phyloP scores from a whole-genome alignment of 2,113 vertebrate genomes.

The Rhynchopsitta pachyrhyncha region DNA sequence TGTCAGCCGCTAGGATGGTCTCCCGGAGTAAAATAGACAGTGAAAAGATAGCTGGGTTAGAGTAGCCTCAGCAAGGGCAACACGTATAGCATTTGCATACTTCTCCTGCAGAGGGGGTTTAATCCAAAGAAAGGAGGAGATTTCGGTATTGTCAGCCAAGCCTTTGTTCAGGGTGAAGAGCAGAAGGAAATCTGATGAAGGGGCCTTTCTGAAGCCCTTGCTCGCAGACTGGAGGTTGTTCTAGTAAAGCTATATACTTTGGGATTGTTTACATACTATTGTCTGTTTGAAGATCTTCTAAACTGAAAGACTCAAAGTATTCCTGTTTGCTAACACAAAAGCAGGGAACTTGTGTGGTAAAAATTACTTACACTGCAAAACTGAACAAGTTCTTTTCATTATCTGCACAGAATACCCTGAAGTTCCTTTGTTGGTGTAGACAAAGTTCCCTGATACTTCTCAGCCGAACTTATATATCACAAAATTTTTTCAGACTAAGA shows the following conservation, averaged over 20 bases:
- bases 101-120: slow-evolving; percentile 71
- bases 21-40: slow-evolving; percentile 64
- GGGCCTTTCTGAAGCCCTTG: slow-evolving; percentile 73
- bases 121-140: slow-evolving; percentile 77
- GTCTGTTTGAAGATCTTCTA: slow-evolving; percentile 72
- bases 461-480: neutral
- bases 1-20: slow-evolving; percentile 70
- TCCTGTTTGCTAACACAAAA: slow-evolving; percentile 57
- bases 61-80: slow-evolving; percentile 60
- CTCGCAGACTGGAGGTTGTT: slow-evolving; percentile 70
- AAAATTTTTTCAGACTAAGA: slow-evolving; percentile 42
- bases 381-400: slow-evolving; percentile 61
- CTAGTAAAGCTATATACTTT: slow-evolving; percentile 67
- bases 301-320: slow-evolving; percentile 54
- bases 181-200: slow-evolving; percentile 76
- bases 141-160: slow-evolving; percentile 75
- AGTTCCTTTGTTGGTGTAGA: slow-evolving; percentile 39
- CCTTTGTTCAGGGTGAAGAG: slow-evolving; percentile 79
- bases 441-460: slow-evolving; percentile 38
- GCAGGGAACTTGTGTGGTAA: slow-evolving; percentile 51
- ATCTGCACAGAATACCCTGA: slow-evolving; percentile 34
- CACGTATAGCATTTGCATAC: slow-evolving; percentile 76
- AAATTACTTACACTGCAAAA: slow-evolving; percentile 59
- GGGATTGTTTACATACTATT: slow-evolving; percentile 72
- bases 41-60: slow-evolving; percentile 74